Percentiles rank a stretch among this genome's conserved stretches.
Conservation (phyloP, 2,797 vertebrate species). For the Sarcoramphus papa region DNA sequence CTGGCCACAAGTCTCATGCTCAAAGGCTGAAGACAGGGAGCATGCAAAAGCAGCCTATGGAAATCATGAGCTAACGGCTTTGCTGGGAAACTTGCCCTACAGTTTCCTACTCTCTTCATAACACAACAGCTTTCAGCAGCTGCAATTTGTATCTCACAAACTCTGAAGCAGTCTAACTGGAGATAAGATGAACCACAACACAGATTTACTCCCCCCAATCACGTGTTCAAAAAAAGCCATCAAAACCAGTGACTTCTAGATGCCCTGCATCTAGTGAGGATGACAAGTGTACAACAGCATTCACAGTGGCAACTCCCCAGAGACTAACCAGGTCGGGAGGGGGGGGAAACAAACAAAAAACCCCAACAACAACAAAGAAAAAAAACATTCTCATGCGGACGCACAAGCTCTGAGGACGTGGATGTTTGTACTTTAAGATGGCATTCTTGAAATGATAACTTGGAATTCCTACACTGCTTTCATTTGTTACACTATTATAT, state of each 20-base stretch:
- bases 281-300: neutral
- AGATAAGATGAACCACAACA: neutral
- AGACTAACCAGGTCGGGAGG: neutral
- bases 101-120: neutral
- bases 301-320: neutral
- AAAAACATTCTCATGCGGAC: neutral
- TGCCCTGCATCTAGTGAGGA: neutral
- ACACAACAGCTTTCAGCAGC: neutral
- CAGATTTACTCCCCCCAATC: neutral
- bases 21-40: neutral
- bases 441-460: neutral
- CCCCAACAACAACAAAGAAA: neutral
- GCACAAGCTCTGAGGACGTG: rapidly evolving
- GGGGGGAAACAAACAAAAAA: neutral
- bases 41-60: neutral
- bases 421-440: neutral
- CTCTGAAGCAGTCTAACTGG: neutral
- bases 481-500: neutral
- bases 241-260: neutral
- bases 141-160: neutral
- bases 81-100: neutral
- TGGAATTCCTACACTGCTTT: neutral
- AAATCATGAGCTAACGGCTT: constrained; percentile 10
- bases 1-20: neutral
- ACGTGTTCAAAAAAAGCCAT: neutral